Conservation (phyloP, 1,140 invertebrate species). For the Hycleus cichorii region DNA sequence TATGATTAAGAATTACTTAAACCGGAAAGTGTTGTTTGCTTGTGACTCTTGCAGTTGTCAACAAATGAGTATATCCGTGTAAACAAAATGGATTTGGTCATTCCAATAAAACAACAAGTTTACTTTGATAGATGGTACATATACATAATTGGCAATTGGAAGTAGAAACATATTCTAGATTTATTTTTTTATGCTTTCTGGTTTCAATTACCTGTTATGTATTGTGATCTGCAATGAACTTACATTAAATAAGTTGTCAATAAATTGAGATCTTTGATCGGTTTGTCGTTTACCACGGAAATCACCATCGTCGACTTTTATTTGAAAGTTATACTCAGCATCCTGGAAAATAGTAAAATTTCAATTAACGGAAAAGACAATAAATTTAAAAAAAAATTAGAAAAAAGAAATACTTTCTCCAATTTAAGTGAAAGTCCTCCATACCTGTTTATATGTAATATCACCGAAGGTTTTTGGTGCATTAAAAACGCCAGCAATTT, state of each 20-base stretch:
- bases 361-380: not conserved
- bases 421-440: not conserved
- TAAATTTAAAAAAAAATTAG: no score
- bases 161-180: no score
- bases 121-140: no score
- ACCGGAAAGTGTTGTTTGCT: not conserved
- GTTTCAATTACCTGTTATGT: no score
- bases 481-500: conserved; percentile 33
- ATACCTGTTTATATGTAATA: conserved; percentile 27
- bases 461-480: conserved; percentile 27
- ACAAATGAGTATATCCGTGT: no score
- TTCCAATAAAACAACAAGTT: no score
- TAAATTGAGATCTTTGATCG: conserved; percentile 28
- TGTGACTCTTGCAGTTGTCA: no score
- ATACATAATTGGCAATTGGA: no score
- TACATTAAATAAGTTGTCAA: conserved; percentile 37
- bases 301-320: conserved; percentile 16
- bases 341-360: conserved; percentile 15
- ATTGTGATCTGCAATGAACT: conserved; percentile 10
- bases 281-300: conserved; percentile 26
- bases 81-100: no score
- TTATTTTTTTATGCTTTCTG: no score
- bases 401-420: not conserved
- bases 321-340: conserved; percentile 22
- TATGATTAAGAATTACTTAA: not conserved